Conservation (phyloP, 1,140 invertebrate species). For the Caenorhabditis briggsae region DNA sequence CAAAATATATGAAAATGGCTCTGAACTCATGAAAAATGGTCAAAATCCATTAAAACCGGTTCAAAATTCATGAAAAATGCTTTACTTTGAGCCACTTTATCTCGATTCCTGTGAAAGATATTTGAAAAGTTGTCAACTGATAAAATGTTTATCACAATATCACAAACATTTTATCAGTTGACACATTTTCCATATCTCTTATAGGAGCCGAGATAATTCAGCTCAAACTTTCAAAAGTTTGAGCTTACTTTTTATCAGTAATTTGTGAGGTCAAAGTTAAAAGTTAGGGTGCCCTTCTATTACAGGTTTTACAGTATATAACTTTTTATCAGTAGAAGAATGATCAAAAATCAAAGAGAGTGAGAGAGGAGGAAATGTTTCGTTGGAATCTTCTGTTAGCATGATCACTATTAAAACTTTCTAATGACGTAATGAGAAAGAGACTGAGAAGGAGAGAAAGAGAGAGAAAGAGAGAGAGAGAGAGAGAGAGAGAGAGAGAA, state of each 20-base stretch:
- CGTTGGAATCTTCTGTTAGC: constrained; percentile 15
- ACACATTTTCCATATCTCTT: no score
- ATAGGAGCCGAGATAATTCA: no score
- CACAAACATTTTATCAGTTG: no score
- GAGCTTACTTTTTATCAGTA: no score
- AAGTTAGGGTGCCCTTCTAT: background rate
- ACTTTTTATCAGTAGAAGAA: no score
- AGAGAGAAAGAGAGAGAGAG: constrained; percentile 4
- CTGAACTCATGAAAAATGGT: no score
- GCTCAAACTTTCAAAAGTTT: no score
- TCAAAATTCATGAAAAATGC: no score
- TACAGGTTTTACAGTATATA: no score
- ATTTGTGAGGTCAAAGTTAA: background rate
- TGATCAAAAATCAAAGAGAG: background rate
- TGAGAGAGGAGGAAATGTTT: background rate
- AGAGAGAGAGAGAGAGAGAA: background rate
- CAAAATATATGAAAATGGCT: no score
- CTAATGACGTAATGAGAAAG: background rate
- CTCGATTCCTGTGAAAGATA: background rate
- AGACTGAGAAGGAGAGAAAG: background rate
- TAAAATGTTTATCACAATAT: background rate
- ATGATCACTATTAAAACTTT: background rate
- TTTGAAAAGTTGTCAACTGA: background rate
- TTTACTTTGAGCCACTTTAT: no score
- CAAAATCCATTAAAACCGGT: no score